Evolutionary conservation across 2,113 vertebrate species (phyloP), one percentile per base, ranked within the genome.

Genomic region (Lepidiolamprologus cunningtoni): DNA sequence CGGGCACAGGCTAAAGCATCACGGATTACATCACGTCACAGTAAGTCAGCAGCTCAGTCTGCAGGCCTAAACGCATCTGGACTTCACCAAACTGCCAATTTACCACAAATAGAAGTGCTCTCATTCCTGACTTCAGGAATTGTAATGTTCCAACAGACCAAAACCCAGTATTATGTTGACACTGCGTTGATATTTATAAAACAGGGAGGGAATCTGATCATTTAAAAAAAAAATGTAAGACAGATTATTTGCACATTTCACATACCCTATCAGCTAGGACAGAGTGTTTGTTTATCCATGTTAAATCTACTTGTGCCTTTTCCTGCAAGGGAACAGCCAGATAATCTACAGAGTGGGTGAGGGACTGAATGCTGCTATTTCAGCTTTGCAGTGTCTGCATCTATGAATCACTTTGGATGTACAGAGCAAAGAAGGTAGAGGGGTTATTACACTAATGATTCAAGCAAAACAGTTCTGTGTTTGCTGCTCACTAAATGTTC

Each of bases 291-390:
- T 42, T n/a, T 50, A 50, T 84, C 50, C 21, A 21, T 83, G 66
- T 86, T 52, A 23, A 26, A 40, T 58, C 76, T 37, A 17, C 47
- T 45, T 68, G 79, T 58, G 80, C 63, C 85, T 57, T 50, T 55
- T 85, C 79, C 84, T 84, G 83, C 79, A 58, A 82, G 79, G 58
- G 80, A 83, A 80, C 82, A 83, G 58, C 47, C 81, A 61, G 83
- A 89, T 84, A 91, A 88, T 93, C 88, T 88, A 84, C 42, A 78
- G 63, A 92, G 87, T 84, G 89, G 81, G 71, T 54, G 89, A 87
- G 58, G 82, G 78, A 89, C 58, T 88, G 84, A 84, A 81, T 71
- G 81, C 58, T 87, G 81, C 86, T 88, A 88, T 80, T 90, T 89
- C 50, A 83, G 90, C 84, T 88, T 85, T 78, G 83, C 73, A 23